Base-by-base conservation (phyloP, 37 sponge, comb jelly and placozoan genomes). In the Tethya wilhelma region DNA sequence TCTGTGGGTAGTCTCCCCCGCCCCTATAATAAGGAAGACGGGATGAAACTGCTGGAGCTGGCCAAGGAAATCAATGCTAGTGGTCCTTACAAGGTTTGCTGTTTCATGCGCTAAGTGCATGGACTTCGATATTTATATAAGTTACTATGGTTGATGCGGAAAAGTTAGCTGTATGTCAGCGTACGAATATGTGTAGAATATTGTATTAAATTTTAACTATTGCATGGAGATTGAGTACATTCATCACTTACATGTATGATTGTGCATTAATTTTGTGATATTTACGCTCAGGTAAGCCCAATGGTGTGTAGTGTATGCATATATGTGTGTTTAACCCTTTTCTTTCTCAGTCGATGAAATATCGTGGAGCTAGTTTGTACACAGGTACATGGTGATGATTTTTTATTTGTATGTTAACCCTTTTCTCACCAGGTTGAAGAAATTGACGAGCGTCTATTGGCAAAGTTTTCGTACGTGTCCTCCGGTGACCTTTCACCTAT, bases 401-500 rank as follows among this genome's bases (percentile, higher is more conserved):
- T n/a, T n/a, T n/a, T n/a, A n/a, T n/a, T n/a, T n/a, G n/a, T n/a
- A n/a, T n/a, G n/a, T n/a, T n/a, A n/a, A n/a, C n/a, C n/a, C n/a
- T n/a, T n/a, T n/a, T n/a, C n/a, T n/a, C n/a, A 34, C 59, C 69
- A 57, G 58, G 43, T 70, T 65, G 74, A 38, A 38, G 80, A 90
- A 74, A 19, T 97, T 46, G 87, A 91, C 67, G 93, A 94, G 56
- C 63, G 59, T 0, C 68, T 97, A 29, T 34, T 92, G 69, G n/a
- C 22, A 26, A 75, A 90, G 78, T 82, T 97, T 63, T 49, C 90
- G n/a, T 95, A 78, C 84, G 62, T 85, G 31, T 69, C 86, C 40
- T 37, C 84, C 9, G 98, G 95, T 29, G 83, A 92, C 56, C 84
- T 93, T 40, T 84, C 79, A 53, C 93, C 95, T 22, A 84, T 97